A percentile compares a stretch with the other conserved stretches of the same genome.
phyloP scores from a whole-genome alignment of 2,113 vertebrate genomes.

The Daboia siamensis region DNA sequence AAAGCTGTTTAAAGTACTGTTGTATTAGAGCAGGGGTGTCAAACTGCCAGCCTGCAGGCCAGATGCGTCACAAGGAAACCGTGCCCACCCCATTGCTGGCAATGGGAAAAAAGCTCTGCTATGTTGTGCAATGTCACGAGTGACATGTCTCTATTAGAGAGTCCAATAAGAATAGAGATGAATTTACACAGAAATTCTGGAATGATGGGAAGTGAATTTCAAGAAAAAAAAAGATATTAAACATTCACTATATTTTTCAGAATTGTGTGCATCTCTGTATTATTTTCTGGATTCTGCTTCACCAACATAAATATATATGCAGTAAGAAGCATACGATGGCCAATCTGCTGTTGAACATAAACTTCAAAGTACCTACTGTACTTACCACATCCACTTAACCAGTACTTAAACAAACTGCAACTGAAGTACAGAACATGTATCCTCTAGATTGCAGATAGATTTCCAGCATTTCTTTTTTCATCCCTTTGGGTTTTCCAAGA shows the following conservation, averaged over 20 bases:
- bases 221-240: background rate
- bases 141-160: background rate
- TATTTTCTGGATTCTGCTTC: background rate
- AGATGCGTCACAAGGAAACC: too few relatives aligned
- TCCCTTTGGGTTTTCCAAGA: background rate
- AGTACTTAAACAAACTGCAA: background rate
- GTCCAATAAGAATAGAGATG: background rate
- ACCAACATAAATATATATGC: background rate
- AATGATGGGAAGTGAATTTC: background rate
- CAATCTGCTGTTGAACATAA: background rate
- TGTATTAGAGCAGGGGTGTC: background rate
- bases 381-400: background rate
- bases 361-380: background rate
- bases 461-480: background rate
- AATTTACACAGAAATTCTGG: background rate
- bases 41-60: too few relatives aligned
- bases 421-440: background rate
- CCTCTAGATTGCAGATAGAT: background rate
- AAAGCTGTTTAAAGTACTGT: background rate
- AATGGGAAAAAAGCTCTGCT: too few relatives aligned
- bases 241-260: background rate
- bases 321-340: background rate
- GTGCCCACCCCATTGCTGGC: too few relatives aligned
- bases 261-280: background rate
- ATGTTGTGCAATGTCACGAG: too few relatives aligned